Evolutionary conservation across 2,888 invertebrate genomes (phyloP), one percentile per base, ranked within the genome.

Genomic region (Branchellion lobata): DNA sequence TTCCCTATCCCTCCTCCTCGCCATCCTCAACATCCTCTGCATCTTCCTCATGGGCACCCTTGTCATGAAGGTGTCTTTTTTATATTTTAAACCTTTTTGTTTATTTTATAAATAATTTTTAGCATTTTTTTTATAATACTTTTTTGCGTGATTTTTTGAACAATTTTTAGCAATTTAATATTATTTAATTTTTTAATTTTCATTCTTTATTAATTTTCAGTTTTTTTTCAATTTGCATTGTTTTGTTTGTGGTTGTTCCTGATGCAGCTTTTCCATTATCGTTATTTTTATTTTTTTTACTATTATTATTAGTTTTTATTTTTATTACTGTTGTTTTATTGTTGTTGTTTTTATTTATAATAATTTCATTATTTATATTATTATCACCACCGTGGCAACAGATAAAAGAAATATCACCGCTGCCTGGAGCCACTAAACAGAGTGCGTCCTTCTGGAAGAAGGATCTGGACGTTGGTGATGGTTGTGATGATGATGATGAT

Each of bases 31-130:
- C 87, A 93, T 94, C 81, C 90, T 92, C 85, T 93, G 93, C 87
- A 94, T 94, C 85, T 92, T 93, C 86, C 90, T 92, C 84, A 92
- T 93, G 76, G 93, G 93, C 1, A 91, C 93, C 84, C 90, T 93
- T 82, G 92, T 93, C 81, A 88, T 94, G 53, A 82, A 82, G 81
- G 82, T 82, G 11, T 3, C 51, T 24, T 31, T 11, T 5, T 24
- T 51, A n/a, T 29, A 24, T 3, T 36, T 8, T 1, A 29, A 1
- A 53, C 11, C 27, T 73, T 47, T n/a, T n/a, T 8, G 65, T 61
- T 71, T 21, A 27, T 31, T 33, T 27, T 0, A 27, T 36, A 27
- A 18, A 57, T 24, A 18, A 57, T 14, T 5, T 24, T 21, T 76
- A 5, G 5, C 61, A 8, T 27, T 21, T 8, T 18, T 40, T 11